phyloP scores from a whole-genome alignment of 2,797 vertebrate genomes.

The Anas acuta region DNA sequence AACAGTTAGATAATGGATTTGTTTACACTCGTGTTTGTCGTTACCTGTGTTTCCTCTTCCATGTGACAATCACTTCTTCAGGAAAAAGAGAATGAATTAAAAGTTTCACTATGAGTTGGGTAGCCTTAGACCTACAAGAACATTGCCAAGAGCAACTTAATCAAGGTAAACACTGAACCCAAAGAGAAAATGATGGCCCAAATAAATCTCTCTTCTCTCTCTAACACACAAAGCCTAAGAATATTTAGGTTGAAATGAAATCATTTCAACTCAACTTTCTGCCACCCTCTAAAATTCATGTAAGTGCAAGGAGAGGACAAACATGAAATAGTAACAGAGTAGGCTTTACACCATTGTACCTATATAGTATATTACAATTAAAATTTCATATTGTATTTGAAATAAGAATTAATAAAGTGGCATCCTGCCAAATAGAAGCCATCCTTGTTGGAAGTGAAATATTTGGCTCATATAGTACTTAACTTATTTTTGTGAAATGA shows the following conservation, averaged over 20 bases:
- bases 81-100: not conserved
- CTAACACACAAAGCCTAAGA: not conserved
- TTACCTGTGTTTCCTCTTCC: conserved; percentile 15
- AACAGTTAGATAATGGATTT: conserved; percentile 23
- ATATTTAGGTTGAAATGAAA: not conserved
- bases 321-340: conserved; percentile 55
- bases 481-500: conserved; percentile 80
- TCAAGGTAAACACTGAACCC: not conserved
- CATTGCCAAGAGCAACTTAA: not conserved
- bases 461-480: conserved; percentile 78
- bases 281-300: not conserved
- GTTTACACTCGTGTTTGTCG: conserved; percentile 4
- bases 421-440: conserved; percentile 77
- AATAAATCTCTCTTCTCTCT: not conserved
- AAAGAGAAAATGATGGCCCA: not conserved
- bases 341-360: conserved; percentile 50
- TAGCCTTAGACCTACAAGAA: not conserved
- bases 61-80: not conserved
- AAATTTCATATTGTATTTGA: conserved; percentile 77
- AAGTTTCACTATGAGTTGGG: not conserved
- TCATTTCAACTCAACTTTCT: conserved; percentile 32
- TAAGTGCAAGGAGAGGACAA: conserved; percentile 22
- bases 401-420: conserved; percentile 78
- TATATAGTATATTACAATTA: conserved; percentile 69
- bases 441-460: conserved; percentile 74